phyloP scores from a whole-genome alignment of 2,113 vertebrate genomes.

The Archilochus colubris region DNA sequence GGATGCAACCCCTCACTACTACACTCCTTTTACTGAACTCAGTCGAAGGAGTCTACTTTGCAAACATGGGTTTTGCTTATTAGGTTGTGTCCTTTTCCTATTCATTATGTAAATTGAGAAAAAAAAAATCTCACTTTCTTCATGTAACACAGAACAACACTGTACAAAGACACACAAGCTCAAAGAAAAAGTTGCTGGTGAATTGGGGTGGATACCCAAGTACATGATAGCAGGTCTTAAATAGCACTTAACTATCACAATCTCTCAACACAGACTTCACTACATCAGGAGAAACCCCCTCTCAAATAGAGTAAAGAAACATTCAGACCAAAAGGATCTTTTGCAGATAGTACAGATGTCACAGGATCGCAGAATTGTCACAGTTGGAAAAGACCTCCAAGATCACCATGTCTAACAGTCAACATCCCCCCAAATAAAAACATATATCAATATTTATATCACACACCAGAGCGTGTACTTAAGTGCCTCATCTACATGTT shows the following conservation, averaged over 20 bases:
- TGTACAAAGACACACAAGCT: not conserved
- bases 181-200: not conserved
- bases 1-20: not conserved
- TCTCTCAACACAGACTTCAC: not conserved
- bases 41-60: not conserved
- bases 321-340: not conserved
- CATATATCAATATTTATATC: too few relatives aligned
- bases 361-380: too few relatives aligned
- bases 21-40: not conserved
- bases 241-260: not conserved
- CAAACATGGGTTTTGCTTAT: not conserved
- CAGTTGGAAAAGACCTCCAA: too few relatives aligned
- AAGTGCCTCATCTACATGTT: too few relatives aligned
- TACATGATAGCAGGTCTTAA: not conserved
- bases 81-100: not conserved
- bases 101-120: not conserved
- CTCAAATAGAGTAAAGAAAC: not conserved
- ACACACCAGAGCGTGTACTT: too few relatives aligned
- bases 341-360: not conserved
- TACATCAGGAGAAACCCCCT: not conserved
- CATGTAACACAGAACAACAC: not conserved
- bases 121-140: not conserved
- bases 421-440: too few relatives aligned
- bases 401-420: too few relatives aligned
- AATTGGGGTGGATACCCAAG: not conserved